These are phyloP conservation scores for Scomberomorus guttatus DNA, from an alignment of 2,797 vertebrate genomes.

Conservation along the genomic window DNA sequence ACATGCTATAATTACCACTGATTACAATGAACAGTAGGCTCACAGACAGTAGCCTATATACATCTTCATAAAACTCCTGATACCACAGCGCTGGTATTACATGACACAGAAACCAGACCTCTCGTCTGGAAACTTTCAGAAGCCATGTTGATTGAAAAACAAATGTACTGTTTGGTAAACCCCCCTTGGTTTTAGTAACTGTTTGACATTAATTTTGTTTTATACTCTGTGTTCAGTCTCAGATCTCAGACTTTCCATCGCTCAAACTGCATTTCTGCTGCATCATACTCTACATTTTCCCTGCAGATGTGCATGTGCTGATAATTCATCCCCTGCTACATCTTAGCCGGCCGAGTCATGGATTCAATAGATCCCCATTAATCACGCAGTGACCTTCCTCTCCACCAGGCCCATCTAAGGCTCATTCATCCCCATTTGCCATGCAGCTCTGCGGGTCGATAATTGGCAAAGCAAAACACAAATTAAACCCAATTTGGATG, in stretches of 20 bases:
- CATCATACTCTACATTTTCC: slow-evolving; percentile 19
- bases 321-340: slow-evolving; percentile 54
- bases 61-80: slow-evolving; percentile 41
- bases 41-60: slow-evolving; percentile 25
- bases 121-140: slow-evolving; percentile 45
- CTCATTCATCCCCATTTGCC: slow-evolving; percentile 81
- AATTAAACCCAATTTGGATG: slow-evolving; percentile 82
- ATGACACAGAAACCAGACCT: slow-evolving; percentile 55
- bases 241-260: slow-evolving; percentile 8
- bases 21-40: slow-evolving; percentile 31
- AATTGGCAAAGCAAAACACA: slow-evolving; percentile 85
- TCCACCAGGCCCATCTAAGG: slow-evolving; percentile 74
- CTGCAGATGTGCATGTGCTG: slow-evolving; percentile 40
- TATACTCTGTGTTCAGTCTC: neutral
- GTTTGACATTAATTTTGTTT: slow-evolving; percentile 20
- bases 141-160: slow-evolving; percentile 39
- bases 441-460: slow-evolving; percentile 74
- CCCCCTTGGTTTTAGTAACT: slow-evolving; percentile 22
- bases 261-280: slow-evolving; percentile 35
- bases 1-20: slow-evolving; percentile 14
- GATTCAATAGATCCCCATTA: slow-evolving; percentile 73
- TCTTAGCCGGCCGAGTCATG: slow-evolving; percentile 35
- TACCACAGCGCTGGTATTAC: slow-evolving; percentile 25
- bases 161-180: slow-evolving; percentile 25
- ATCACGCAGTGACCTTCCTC: slow-evolving; percentile 76